Conservation (phyloP, 2,113 vertebrate species). For the Tinamus guttatus region DNA sequence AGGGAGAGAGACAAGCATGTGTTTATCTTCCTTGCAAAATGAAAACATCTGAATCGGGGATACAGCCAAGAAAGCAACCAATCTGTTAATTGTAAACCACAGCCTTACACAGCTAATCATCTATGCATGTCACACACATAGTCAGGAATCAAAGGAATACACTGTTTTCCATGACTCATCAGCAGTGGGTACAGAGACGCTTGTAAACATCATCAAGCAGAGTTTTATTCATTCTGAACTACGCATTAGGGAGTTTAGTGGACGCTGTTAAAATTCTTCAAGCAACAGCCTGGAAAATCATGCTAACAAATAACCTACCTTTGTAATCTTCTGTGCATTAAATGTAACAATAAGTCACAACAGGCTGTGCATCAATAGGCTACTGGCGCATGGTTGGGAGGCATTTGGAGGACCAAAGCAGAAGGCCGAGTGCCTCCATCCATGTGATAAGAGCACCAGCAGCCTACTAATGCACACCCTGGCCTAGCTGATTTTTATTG, state of each 20-base stretch:
- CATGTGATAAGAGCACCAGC: neutral
- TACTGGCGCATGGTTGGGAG: neutral
- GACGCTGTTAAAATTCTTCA: constrained; percentile 63
- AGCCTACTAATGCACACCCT: neutral
- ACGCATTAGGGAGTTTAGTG: constrained; percentile 45
- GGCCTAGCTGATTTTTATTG: neutral
- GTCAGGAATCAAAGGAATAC: constrained; percentile 1
- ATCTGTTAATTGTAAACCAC: neutral
- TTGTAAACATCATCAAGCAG: constrained; percentile 65
- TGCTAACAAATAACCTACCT: constrained; percentile 55
- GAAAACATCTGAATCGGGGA: neutral
- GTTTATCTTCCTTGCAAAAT: constrained; percentile 12
- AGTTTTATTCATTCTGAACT: constrained; percentile 69
- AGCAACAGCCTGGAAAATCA: constrained; percentile 55
- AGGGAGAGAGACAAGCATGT: neutral
- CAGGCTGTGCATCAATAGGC: constrained; percentile 35
- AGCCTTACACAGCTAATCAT: neutral
- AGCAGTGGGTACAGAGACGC: constrained; percentile 37
- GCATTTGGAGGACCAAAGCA: neutral
- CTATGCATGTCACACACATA: neutral
- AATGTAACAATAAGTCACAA: constrained; percentile 33
- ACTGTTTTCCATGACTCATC: constrained; percentile 45
- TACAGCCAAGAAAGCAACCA: constrained; percentile 1
- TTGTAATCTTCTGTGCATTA: constrained; percentile 5
- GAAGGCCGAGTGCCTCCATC: neutral